Evolutionary conservation across 1,140 invertebrate genomes (phyloP), one percentile per base, ranked within the genome.

Genomic region (Holcopasites calliopsidis): DNA sequence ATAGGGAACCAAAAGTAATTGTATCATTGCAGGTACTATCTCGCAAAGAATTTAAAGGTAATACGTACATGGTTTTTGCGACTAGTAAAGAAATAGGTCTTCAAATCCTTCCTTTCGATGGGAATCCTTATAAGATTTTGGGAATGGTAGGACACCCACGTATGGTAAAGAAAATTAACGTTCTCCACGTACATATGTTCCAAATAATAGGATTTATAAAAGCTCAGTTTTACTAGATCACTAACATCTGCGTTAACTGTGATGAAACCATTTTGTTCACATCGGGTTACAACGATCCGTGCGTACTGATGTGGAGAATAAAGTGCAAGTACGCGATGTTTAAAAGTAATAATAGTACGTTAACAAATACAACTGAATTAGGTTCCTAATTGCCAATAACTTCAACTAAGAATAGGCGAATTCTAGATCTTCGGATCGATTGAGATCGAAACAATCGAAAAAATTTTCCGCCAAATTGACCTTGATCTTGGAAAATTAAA

Each of bases 81-180:
- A 95, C 93, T 7, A 90, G 93, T 31, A 93, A 94, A 80, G 92
- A 95, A 77, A 93, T 96, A 50, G 95, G 95, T 2, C 86, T 96
- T 33, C 93, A 94, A 84, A 93, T 94, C 70, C 86, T 95, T 79
- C 94, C 95, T 5, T 85, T 95, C 0, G 94, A 95, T 88, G 96
- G 95, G 5, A 96, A 96, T 89, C 95, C 95, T 26, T 95, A 93
- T 88, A 95, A 94, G 84, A 93, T 93, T 76, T 92, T 94, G 64
- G 94, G 93, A 4, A 89, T 94, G 26, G 91, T 94, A 28, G 94
- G 93, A 33, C 95, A 96, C 90, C 95, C 95, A 3, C 83, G 87
- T 50, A 88, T 93, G 86, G 93, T 93, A 85, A 64, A 23, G n/a
- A 61, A 21, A 55, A 38, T 28, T n/a, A 35, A 58, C 7, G 18